Evolutionary conservation across 2,888 invertebrate genomes (phyloP), one percentile per base, ranked within the genome.

Genomic region (Andrena hattorfiana): DNA sequence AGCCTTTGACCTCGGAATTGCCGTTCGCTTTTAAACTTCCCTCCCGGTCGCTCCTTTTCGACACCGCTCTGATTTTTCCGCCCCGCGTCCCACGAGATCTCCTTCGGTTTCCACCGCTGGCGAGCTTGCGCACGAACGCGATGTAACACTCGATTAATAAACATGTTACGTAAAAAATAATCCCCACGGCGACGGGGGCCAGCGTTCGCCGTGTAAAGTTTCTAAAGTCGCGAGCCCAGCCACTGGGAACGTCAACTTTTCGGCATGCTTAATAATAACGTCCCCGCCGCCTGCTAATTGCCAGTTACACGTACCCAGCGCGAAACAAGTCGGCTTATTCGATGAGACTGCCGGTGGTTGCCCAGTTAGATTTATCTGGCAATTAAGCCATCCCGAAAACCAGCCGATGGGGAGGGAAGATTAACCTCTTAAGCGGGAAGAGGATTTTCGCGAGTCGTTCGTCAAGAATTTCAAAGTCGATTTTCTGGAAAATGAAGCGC

Each of bases 1-100:
- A 75, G 79, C 72, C 84, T 80, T 84, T 84, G 84, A 84, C 84
- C 84, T 80, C 84, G 49, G 71, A 79, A 80, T 84, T 73, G 84
- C 73, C 49, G 72, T 64, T 63, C 77, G 73, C 73, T 74, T 83
- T 83, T 82, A 77, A 77, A 83, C 60, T 69, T 73, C 51, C 73
- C 35, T 59, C 66, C n/a, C 35, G 3, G 26, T 30, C 69, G 51
- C 67, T 72, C 28, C 71, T 79, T 79, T 71, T 48, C 71, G 51
- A 66, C 66, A 48, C 35, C 30, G 48, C 54, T 67, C 67, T 49
- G 72, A 81, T 72, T 80, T 80, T 54, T 60, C 71, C 30, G n/a
- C n/a, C 26, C 0, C n/a, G 28, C 42, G 23, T 42, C 42, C 63
- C 48, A 20, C n/a, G 13, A 23, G 16, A 49, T 42, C 8, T 56